phyloP scores from a whole-genome alignment of 2,113 vertebrate genomes.

The Maccullochella peelii region DNA sequence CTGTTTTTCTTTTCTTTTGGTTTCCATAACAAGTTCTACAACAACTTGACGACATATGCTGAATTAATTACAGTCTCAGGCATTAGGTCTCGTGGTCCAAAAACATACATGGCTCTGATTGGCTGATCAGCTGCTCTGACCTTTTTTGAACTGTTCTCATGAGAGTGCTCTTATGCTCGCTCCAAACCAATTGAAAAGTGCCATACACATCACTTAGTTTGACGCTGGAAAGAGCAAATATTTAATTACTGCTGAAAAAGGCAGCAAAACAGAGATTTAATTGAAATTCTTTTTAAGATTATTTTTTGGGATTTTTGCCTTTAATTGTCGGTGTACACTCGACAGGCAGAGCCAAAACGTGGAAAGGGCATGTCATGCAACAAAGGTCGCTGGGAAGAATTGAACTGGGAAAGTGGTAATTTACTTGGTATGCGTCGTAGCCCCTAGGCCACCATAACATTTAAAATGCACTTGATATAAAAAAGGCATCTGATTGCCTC shows the following conservation, averaged over 20 bases:
- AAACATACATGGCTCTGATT: too few species aligned
- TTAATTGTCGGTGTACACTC: not conserved
- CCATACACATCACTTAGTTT: not conserved
- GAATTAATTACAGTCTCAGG: too few species aligned
- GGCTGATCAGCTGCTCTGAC: too few species aligned
- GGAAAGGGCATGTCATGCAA: not conserved
- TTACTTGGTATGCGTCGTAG: not conserved
- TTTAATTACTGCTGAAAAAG: not conserved
- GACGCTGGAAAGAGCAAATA: too few species aligned
- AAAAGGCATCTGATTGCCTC: not conserved
- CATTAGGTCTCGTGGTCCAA: too few species aligned
- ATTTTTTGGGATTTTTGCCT: not conserved
- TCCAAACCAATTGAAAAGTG: not conserved
- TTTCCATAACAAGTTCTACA: too few species aligned
- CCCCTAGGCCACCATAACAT: too few species aligned
- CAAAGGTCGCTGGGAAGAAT: not conserved
- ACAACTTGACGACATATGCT: too few species aligned
- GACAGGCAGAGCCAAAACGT: not conserved
- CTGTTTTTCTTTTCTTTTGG: too few species aligned
- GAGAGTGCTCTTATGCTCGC: too few species aligned
- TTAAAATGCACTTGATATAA: not conserved
- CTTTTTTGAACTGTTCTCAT: too few species aligned
- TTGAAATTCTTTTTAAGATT: not conserved
- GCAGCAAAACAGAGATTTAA: not conserved
- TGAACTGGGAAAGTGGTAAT: not conserved